Conservation (phyloP, 2,888 invertebrate genomes). For the Tipula unca region DNA sequence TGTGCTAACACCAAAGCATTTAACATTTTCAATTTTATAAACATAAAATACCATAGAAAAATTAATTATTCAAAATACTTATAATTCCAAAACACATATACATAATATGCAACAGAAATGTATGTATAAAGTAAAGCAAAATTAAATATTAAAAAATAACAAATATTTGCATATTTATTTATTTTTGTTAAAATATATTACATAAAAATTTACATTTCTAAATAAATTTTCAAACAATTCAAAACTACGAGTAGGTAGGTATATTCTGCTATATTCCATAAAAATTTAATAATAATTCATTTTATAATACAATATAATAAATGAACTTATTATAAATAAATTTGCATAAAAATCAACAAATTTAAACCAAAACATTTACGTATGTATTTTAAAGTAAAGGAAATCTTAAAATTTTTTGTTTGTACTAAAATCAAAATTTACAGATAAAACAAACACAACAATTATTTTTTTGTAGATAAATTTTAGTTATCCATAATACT, state of each 20-base stretch:
- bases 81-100: neutral
- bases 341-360: neutral
- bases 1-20: neutral
- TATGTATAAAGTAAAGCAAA: neutral
- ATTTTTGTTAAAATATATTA: neutral
- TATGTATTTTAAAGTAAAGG: neutral
- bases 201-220: too few relatives aligned
- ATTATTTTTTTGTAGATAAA: neutral
- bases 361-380: neutral
- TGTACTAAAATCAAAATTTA: neutral
- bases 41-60: neutral
- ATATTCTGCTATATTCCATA: too few relatives aligned
- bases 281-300: too few relatives aligned
- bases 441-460: neutral
- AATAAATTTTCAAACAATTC: too few relatives aligned
- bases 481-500: neutral
- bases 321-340: too few relatives aligned
- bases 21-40: neutral
- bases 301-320: too few relatives aligned
- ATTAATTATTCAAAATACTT: neutral
- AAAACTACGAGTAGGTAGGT: too few relatives aligned
- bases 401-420: neutral
- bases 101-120: neutral
- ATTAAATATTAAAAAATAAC: neutral
- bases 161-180: neutral